phyloP scores from a whole-genome alignment of 2,888 invertebrate genomes.

The Eristalis arbustorum region DNA sequence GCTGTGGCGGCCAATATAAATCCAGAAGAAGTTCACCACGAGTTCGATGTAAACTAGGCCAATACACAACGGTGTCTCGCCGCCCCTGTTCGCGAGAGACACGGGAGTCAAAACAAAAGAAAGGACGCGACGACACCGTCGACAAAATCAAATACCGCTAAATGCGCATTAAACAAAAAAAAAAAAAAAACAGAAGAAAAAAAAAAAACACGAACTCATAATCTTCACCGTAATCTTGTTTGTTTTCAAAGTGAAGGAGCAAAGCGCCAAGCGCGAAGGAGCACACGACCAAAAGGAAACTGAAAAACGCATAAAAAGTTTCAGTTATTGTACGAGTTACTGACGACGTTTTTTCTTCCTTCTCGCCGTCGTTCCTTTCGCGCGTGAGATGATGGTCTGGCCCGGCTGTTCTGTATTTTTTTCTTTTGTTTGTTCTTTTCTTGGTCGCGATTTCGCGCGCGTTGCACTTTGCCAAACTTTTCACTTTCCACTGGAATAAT shows the following conservation, averaged over 20 bases:
- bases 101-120: conserved; percentile 57
- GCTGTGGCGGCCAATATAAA: background rate
- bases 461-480: conserved; percentile 73
- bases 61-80: conserved; percentile 26
- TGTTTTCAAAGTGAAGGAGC: conserved; percentile 53
- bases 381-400: background rate
- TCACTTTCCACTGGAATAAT: conserved; percentile 74
- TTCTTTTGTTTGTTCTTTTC: conserved; percentile 2
- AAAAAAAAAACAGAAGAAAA: background rate
- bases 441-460: conserved; percentile 67
- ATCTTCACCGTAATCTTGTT: conserved; percentile 65
- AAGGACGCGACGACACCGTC: conserved; percentile 25
- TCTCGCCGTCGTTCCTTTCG: background rate
- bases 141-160: conserved; percentile 60
- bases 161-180: conserved; percentile 49
- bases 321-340: conserved; percentile 56
- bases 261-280: background rate
- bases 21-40: conserved; percentile 4
- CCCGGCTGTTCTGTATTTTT: background rate
- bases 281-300: conserved; percentile 12
- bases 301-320: conserved; percentile 68
- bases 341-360: conserved; percentile 28
- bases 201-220: conserved; percentile 47
- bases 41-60: conserved; percentile 53
- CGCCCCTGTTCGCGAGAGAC: background rate